phyloP scores from a whole-genome alignment of 1,140 invertebrate genomes.

The Belonocnema kinseyi region DNA sequence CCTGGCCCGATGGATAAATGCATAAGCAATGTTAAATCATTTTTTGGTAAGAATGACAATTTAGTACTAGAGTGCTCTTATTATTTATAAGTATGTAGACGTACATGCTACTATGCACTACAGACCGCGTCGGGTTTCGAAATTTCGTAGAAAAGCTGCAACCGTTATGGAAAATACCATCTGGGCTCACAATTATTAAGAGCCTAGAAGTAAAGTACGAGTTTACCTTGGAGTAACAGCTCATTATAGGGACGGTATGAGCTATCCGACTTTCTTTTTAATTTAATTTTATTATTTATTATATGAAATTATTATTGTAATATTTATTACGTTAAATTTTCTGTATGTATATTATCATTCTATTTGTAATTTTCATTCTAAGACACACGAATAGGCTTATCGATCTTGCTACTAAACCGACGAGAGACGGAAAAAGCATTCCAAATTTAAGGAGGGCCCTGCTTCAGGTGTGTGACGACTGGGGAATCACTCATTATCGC shows the following conservation, averaged over 20 bases:
- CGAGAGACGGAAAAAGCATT: slow-evolving; percentile 29
- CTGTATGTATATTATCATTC: neutral
- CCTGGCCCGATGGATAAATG: neutral
- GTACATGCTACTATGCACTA: neutral
- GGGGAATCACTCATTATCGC: slow-evolving; percentile 12
- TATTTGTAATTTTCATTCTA: too few relatives aligned
- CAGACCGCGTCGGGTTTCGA: neutral
- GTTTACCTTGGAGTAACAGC: neutral
- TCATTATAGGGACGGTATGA: neutral
- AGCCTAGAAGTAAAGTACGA: neutral
- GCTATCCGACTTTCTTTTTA: neutral
- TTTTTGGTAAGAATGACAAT: neutral
- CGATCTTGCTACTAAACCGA: neutral
- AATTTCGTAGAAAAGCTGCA: neutral
- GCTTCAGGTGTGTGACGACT: slow-evolving; percentile 20
- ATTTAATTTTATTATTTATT: neutral
- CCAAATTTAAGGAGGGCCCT: neutral
- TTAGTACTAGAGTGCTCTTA: neutral
- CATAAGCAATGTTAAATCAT: neutral
- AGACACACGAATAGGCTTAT: too few relatives aligned
- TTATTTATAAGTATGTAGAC: neutral
- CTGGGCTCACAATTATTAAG: neutral
- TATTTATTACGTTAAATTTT: neutral
- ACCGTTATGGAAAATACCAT: neutral
- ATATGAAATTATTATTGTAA: neutral